A percentile compares a stretch with the other conserved stretches of the same genome.
Evolutionary conservation across 30 jellyfish, hydroid and myxozoan genomes (phyloP).

Genomic region (Aurelia coerulea): DNA sequence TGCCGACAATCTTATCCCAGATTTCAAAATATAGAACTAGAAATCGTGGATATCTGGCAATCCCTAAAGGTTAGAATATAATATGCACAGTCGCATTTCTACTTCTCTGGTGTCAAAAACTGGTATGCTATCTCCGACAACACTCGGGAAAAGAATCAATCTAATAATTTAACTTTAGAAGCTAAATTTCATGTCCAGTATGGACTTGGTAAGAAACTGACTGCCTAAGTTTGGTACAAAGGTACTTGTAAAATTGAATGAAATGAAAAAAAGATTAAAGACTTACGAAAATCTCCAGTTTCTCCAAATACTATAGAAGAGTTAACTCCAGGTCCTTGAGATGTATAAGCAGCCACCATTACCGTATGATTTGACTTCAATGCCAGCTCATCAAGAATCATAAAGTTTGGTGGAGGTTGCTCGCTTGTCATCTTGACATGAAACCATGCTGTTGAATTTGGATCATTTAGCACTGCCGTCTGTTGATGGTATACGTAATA

Average conservation of each 20-base stretch:
- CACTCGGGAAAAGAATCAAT: too few relatives aligned
- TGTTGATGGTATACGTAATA: slow-evolving; percentile 6
- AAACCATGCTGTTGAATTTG: not conserved
- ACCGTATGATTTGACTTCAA: slow-evolving; percentile 20
- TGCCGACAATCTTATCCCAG: too few relatives aligned
- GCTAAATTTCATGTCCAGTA: too few relatives aligned
- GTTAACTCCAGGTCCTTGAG: slow-evolving; percentile 54
- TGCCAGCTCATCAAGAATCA: slow-evolving; percentile 26
- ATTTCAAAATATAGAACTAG: too few relatives aligned
- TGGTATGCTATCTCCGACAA: too few relatives aligned
- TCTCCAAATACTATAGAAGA: slow-evolving; percentile 13
- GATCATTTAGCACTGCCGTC: not conserved
- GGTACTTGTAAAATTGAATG: not conserved
- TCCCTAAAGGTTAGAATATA: too few relatives aligned
- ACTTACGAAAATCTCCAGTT: slow-evolving; percentile 68
- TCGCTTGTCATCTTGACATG: not conserved
- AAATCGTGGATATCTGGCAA: too few relatives aligned
- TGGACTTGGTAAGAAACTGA: not conserved
- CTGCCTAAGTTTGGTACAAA: not conserved
- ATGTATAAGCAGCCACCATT: slow-evolving; percentile 49
- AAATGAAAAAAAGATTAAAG: not conserved
- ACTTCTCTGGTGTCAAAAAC: too few relatives aligned
- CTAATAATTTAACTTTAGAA: too few relatives aligned
- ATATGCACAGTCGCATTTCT: too few relatives aligned
- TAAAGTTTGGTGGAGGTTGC: slow-evolving; percentile 4